These are phyloP conservation scores for Anguilla marmorata DNA, from an alignment of 2,797 vertebrate genomes.

Conservation along the genomic window DNA sequence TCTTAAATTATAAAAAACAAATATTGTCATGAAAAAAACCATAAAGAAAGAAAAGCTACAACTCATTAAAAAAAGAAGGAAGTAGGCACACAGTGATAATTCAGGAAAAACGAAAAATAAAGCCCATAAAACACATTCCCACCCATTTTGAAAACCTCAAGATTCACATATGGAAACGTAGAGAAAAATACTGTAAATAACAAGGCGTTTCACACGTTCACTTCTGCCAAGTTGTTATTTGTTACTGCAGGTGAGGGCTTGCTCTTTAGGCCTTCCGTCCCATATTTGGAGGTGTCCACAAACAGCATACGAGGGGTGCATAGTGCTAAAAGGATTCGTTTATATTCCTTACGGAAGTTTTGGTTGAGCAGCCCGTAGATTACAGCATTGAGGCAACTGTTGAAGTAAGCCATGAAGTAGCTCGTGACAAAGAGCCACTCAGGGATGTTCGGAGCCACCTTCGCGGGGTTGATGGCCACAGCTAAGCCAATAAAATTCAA, in stretches of 20 bases:
- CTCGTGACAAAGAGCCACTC: constrained; percentile 76
- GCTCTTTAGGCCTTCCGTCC: constrained; percentile 67
- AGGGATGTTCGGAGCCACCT: constrained; percentile 68
- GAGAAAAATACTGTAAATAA: not conserved
- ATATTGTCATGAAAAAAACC: not conserved
- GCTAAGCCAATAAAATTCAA: constrained; percentile 76
- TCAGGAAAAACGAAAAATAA: not conserved
- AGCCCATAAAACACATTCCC: not conserved
- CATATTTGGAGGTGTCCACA: constrained; percentile 62
- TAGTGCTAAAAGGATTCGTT: constrained; percentile 67
- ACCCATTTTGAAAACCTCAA: not conserved
- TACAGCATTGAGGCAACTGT: constrained; percentile 76
- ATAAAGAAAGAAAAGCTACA: not conserved
- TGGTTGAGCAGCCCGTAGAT: constrained; percentile 78
- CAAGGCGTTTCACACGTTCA: constrained; percentile 56
- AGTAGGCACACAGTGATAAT: not conserved
- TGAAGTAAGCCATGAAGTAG: constrained; percentile 78
- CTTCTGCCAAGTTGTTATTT: constrained; percentile 66
- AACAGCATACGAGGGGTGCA: constrained; percentile 68
- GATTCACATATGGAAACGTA: not conserved
- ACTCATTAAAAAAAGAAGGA: not conserved
- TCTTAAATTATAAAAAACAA: not conserved
- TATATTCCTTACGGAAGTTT: constrained; percentile 79
- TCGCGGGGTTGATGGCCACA: constrained; percentile 70
- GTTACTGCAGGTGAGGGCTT: constrained; percentile 60